These are phyloP conservation scores for Aricia artaxerxes DNA, from an alignment of 2,888 invertebrate genomes.

Conservation along the genomic window DNA sequence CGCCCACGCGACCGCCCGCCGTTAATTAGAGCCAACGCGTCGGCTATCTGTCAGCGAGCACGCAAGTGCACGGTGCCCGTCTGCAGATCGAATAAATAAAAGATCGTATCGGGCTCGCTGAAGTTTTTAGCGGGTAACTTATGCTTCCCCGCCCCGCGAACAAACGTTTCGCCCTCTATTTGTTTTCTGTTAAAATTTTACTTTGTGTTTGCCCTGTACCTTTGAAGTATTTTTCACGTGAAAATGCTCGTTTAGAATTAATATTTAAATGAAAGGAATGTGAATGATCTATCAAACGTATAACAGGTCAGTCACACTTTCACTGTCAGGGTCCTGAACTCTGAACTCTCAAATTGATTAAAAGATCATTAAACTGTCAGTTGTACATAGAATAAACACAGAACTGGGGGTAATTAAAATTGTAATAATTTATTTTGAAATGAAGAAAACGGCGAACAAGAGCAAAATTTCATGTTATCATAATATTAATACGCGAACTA, in stretches of 20 bases:
- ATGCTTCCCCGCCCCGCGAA: conserved; percentile 1
- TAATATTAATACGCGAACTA: too few species aligned
- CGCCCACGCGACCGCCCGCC: conserved; percentile 69
- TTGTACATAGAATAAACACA: neutral
- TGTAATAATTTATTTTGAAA: neutral
- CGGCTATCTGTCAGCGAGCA: conserved; percentile 71
- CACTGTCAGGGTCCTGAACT: neutral
- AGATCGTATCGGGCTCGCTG: conserved; percentile 35
- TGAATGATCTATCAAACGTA: neutral
- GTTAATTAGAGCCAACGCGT: conserved; percentile 72
- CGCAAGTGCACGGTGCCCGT: conserved; percentile 61
- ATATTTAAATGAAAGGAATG: neutral
- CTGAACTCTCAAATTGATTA: neutral
- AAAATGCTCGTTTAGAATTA: neutral
- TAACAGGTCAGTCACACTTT: neutral
- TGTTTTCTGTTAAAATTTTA: conserved; percentile 19
- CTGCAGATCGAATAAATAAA: conserved; percentile 42
- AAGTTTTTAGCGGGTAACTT: conserved; percentile 32
- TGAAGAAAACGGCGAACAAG: neutral
- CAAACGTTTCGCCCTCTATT: conserved; percentile 24
- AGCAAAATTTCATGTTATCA: neutral
- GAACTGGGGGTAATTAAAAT: neutral
- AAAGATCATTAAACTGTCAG: neutral
- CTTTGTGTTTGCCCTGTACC: conserved; percentile 1
- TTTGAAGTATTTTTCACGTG: conserved; percentile 7